Conservation (phyloP, 1,140 invertebrate genomes). For the Yoshiicerus persimilis region DNA sequence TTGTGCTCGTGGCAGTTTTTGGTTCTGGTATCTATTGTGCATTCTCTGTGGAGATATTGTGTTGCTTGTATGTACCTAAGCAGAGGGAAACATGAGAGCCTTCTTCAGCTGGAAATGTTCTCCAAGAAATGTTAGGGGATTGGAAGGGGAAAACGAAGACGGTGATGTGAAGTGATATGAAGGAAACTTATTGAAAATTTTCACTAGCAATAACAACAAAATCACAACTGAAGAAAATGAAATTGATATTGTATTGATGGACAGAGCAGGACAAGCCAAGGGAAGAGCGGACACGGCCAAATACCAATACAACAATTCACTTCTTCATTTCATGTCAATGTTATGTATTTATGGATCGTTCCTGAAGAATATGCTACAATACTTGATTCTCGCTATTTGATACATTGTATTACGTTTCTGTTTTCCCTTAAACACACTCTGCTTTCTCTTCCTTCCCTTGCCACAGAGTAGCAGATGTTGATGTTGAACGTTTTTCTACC, state of each 20-base stretch:
- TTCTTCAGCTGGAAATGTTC: not conserved
- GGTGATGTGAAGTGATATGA: not conserved
- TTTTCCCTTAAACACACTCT: too few species aligned
- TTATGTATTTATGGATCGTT: not conserved
- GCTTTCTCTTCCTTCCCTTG: too few species aligned
- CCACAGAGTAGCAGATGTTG: too few species aligned
- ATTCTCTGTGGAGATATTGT: not conserved
- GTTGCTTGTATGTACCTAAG: not conserved
- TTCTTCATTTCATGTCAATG: not conserved
- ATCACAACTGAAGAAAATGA: not conserved
- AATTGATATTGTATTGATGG: not conserved
- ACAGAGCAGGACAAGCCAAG: not conserved
- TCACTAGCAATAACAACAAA: not conserved
- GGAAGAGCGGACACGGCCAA: not conserved
- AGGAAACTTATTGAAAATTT: not conserved
- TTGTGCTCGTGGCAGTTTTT: slow-evolving; percentile 1
- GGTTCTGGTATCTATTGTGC: not conserved
- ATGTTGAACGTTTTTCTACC: too few species aligned
- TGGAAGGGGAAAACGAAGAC: not conserved
- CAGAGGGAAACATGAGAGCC: not conserved
- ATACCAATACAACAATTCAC: too few species aligned
- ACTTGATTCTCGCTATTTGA: too few species aligned
- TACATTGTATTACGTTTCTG: too few species aligned
- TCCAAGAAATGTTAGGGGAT: not conserved
- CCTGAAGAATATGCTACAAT: not conserved